phyloP scores from a whole-genome alignment of 2,113 vertebrate species.

The Panthera leo region DNA sequence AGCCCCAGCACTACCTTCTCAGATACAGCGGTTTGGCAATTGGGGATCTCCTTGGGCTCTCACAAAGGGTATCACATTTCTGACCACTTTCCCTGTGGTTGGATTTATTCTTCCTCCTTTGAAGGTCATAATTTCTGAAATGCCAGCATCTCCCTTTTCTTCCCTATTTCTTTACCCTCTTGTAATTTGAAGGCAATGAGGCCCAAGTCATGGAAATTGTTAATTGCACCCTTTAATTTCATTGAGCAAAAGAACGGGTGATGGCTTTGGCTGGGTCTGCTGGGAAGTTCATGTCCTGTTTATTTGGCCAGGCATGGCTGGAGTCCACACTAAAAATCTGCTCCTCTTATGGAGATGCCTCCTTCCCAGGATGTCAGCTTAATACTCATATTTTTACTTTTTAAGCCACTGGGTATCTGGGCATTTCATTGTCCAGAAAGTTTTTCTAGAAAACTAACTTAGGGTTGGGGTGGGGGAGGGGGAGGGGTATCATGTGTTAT shows the following conservation, averaged over 20 bases:
- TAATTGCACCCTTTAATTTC: not conserved
- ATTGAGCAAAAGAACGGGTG: not conserved
- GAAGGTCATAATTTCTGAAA: conserved; percentile 51
- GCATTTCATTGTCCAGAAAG: not conserved
- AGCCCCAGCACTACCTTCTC: not conserved
- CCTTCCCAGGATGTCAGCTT: not conserved
- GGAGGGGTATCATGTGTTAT: not conserved
- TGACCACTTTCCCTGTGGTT: not conserved
- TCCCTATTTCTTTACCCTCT: not conserved
- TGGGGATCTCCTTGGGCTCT: not conserved
- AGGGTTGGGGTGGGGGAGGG: not conserved
- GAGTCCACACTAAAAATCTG: not conserved
- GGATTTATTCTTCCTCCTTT: not conserved
- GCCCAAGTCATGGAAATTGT: not conserved
- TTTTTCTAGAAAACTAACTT: not conserved
- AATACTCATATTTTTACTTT: not conserved
- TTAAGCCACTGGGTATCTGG: not conserved
- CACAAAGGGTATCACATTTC: conserved; percentile 41
- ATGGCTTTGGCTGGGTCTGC: not conserved
- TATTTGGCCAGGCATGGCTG: not conserved
- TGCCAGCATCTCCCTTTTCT: not conserved
- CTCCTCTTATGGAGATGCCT: not conserved
- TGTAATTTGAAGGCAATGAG: not conserved
- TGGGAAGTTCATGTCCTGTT: not conserved
- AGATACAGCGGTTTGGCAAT: conserved; percentile 1